Evolutionary conservation across 2,888 invertebrate genomes (phyloP), one percentile per base, ranked within the genome.

Genomic region (Caenorhabditis sp.): DNA sequence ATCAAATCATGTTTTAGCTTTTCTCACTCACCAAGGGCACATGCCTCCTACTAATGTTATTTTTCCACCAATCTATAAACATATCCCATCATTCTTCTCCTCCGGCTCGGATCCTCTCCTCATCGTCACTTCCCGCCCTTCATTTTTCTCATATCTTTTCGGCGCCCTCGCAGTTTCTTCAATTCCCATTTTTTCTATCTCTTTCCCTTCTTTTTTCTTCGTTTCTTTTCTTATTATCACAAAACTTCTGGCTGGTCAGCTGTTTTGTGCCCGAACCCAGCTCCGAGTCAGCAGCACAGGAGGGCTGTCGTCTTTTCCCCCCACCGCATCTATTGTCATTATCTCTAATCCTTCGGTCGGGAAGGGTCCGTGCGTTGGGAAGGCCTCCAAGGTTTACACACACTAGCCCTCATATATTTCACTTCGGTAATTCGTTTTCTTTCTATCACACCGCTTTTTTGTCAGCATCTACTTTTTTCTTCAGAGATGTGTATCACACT

Each of bases 341-440:
- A 77, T 77, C 77, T 77, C 77, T 77, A 77, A 77, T 77, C 70
- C 77, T 77, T 77, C 70, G 77, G 77, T 77, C 69, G 77, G 77
- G 77, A 54, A 70, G 77, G 77, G 63, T 69, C 69, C 63, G 59
- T 59, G 63, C 12, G 77, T 54, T 54, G 66, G 75, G 54, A 14
- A 41, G 63, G 41, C 22, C 26, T 69, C 69, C 77, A 77, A 77
- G 69, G 68, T 77, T 77, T 77, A 77, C 77, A 69, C 77, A 69
- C 70, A 47, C 69, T 41, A 74, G 54, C 69, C 77, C 77, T 77
- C 77, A 77, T 77, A 77, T 77, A 77, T 77, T 77, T 77, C 70
- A 69, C 69, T 77, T 77, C 77, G 77, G 77, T 77, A 77, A 77
- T 77, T 77, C 77, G 77, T 77, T 77, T 77, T 77, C 77, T 77